phyloP scores from a whole-genome alignment of 2,113 vertebrate species.

The Chamaea fasciata region DNA sequence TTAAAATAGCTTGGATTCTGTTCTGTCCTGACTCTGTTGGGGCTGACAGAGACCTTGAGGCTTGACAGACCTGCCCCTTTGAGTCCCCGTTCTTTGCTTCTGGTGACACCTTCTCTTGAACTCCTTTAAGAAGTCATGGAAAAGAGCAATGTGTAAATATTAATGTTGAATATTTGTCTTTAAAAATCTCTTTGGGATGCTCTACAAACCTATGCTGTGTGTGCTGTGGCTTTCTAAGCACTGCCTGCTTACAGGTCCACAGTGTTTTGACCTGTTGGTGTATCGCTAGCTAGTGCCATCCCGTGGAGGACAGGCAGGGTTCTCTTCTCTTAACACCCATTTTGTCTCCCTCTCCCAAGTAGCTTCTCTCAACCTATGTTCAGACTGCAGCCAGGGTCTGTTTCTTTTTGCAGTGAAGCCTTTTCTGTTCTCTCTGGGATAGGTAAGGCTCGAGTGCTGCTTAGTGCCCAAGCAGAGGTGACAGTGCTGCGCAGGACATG shows the following conservation, averaged over 20 bases:
- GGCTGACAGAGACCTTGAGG: constrained; percentile 8
- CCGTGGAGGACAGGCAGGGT: neutral
- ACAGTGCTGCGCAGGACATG: neutral
- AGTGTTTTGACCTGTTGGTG: neutral
- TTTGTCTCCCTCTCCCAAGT: neutral
- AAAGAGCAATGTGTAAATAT: constrained; percentile 50
- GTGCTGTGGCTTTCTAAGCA: neutral
- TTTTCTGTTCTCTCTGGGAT: neutral
- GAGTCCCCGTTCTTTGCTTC: neutral
- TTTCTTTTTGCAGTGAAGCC: neutral
- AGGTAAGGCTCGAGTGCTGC: neutral
- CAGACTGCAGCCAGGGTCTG: neutral
- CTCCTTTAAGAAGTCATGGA: neutral
- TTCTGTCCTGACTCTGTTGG: neutral
- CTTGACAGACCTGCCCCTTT: neutral
- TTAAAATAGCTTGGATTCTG: constrained; percentile 43
- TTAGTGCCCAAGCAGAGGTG: neutral
- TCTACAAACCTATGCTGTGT: neutral
- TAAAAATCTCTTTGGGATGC: neutral
- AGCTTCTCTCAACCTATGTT: neutral
- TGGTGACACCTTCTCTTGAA: constrained; percentile 6
- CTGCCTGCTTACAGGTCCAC: neutral
- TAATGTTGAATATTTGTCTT: constrained; percentile 38
- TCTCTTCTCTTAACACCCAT: neutral
- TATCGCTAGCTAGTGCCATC: accelerated